A percentile compares a stretch with the other conserved stretches of the same genome.
These are phyloP conservation scores for Bufotes viridis DNA, from an alignment of 2,797 vertebrate species.

Conservation along the genomic window DNA sequence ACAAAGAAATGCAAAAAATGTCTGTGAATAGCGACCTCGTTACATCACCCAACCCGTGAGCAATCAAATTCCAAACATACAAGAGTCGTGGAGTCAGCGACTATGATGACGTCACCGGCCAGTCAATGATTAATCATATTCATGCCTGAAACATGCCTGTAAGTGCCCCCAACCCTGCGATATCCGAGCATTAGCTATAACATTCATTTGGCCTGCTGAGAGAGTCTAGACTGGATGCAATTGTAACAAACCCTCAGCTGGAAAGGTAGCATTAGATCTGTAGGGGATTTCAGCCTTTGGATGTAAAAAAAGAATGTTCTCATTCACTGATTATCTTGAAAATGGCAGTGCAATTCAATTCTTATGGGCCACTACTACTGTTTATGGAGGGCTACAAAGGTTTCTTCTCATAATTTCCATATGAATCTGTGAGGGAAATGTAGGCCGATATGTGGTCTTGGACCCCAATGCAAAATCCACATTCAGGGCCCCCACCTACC, in stretches of 20 bases:
- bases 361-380: too few species aligned
- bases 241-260: not conserved
- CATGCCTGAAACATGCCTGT: not conserved
- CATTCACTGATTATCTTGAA: too few species aligned
- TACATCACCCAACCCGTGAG: constrained; percentile 18
- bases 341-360: too few species aligned
- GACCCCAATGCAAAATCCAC: too few species aligned
- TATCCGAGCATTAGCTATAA: not conserved
- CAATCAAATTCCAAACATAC: constrained; percentile 33
- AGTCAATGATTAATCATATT: constrained; percentile 3
- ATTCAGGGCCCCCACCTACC: too few species aligned
- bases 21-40: not conserved
- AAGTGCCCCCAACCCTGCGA: not conserved
- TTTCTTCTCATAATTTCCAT: too few species aligned
- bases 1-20: not conserved
- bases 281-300: not conserved
- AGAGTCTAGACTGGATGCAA: not conserved
- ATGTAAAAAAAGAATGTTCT: too few species aligned
- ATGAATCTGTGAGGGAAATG: too few species aligned
- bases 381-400: too few species aligned
- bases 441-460: too few species aligned
- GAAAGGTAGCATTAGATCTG: too few species aligned
- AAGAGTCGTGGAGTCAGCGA: not conserved
- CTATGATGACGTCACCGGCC: not conserved
- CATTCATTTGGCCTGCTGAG: not conserved